A percentile compares a stretch with the other conserved stretches of the same genome.
phyloP scores from a whole-genome alignment of 2,113 vertebrate genomes.

The Rhipidura dahli region DNA sequence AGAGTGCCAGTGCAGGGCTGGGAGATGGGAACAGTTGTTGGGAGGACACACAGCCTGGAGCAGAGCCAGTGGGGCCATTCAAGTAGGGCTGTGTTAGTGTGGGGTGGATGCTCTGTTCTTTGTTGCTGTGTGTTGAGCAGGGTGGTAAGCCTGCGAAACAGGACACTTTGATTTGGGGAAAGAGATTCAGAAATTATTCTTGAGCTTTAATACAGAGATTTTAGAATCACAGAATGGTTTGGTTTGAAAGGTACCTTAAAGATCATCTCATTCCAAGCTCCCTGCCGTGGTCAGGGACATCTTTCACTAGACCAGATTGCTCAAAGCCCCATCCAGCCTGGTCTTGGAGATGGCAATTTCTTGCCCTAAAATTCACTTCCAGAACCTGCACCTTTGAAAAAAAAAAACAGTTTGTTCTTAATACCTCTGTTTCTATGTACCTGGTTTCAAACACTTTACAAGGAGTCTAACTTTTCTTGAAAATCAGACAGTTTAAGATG shows the following conservation, averaged over 20 bases:
- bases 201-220: background rate
- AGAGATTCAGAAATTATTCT: background rate
- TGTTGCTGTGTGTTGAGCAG: background rate
- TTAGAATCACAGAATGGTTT: background rate
- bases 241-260: background rate
- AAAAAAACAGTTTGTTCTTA: background rate
- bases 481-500: background rate
- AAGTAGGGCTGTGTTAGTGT: accelerated
- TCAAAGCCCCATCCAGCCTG: background rate
- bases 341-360: background rate
- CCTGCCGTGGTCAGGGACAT: background rate
- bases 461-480: background rate
- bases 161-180: background rate
- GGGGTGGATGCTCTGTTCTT: background rate
- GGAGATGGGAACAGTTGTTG: background rate
- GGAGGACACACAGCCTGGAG: background rate
- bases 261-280: background rate
- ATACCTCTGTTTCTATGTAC: background rate
- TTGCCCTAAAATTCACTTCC: background rate
- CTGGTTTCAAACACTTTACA: background rate
- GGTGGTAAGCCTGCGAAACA: background rate
- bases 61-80: accelerated
- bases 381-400: background rate
- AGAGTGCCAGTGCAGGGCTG: background rate
- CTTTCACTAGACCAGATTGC: background rate